A percentile compares a stretch with the other conserved stretches of the same genome.
These are phyloP conservation scores for Melieria crassipennis DNA, from an alignment of 2,888 invertebrate genomes.

Conservation along the genomic window DNA sequence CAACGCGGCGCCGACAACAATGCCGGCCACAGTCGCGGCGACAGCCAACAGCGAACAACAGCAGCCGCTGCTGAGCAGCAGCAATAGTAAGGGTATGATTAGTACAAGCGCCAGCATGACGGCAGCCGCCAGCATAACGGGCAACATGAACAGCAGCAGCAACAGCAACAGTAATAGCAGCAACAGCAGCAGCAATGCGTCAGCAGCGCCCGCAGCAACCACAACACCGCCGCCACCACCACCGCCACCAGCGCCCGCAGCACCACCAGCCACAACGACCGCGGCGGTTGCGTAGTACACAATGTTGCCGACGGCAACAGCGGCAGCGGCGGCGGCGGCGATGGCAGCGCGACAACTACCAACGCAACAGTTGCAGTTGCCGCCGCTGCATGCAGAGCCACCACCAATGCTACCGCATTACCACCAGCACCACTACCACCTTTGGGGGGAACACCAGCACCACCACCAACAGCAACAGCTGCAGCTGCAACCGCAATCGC, in stretches of 20 bases:
- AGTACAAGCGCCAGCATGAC: slow-evolving; percentile 39
- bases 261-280: slow-evolving; percentile 56
- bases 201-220: slow-evolving; percentile 30
- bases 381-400: slow-evolving; percentile 28
- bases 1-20: slow-evolving; percentile 26
- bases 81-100: slow-evolving; percentile 40
- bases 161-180: slow-evolving; percentile 43
- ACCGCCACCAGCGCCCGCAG: slow-evolving; percentile 47
- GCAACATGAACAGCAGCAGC: slow-evolving; percentile 47
- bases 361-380: slow-evolving; percentile 25
- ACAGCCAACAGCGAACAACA: slow-evolving; percentile 29
- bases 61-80: slow-evolving; percentile 33
- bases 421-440: slow-evolving; percentile 5
- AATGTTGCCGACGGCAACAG: slow-evolving; percentile 54
- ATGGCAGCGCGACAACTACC: slow-evolving; percentile 46
- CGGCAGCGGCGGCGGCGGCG: slow-evolving; percentile 44
- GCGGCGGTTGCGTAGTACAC: slow-evolving; percentile 66
- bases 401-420: slow-evolving; percentile 24
- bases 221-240: slow-evolving; percentile 40
- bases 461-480: slow-evolving; percentile 31
- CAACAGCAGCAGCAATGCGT: slow-evolving; percentile 31
- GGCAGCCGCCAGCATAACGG: slow-evolving; percentile 28
- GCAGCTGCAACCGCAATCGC: slow-evolving; percentile 27
- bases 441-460: background rate
- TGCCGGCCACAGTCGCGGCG: slow-evolving; percentile 23